These are phyloP conservation scores for Aselliscus stoliczkanus DNA, from an alignment of 2,797 vertebrate species.

Conservation along the genomic window DNA sequence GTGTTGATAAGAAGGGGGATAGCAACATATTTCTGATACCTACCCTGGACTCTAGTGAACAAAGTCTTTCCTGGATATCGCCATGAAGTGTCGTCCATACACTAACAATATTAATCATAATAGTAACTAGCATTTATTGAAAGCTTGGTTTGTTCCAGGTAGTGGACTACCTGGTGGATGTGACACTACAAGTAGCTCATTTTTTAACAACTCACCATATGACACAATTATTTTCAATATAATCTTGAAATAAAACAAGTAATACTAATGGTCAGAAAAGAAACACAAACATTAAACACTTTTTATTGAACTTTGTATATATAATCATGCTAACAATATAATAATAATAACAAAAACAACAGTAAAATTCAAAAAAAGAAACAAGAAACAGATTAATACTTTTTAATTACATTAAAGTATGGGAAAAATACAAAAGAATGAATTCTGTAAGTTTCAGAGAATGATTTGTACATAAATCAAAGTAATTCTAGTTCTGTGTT, in stretches of 20 bases:
- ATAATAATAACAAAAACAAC: neutral
- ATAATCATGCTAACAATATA: neutral
- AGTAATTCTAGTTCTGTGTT: neutral
- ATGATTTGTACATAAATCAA: neutral
- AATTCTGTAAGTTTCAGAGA: neutral
- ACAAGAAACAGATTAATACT: neutral
- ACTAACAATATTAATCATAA: neutral
- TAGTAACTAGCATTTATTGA: neutral
- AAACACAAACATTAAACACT: neutral
- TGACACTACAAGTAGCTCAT: neutral
- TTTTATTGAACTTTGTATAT: neutral
- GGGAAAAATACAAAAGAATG: neutral
- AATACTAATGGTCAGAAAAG: neutral
- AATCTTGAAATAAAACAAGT: neutral
- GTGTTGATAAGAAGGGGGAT: neutral
- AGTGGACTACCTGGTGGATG: neutral
- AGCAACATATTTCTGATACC: neutral
- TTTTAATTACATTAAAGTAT: neutral
- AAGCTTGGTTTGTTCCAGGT: neutral
- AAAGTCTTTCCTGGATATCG: neutral
- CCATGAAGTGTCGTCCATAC: neutral
- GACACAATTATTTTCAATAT: neutral
- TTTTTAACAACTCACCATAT: neutral
- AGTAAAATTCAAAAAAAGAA: neutral
- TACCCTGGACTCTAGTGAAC: neutral